Evolutionary conservation across 37 sponge, comb jelly and placozoan species (phyloP), one percentile per base, ranked within the genome.

Genomic region (Beroe ovata): DNA sequence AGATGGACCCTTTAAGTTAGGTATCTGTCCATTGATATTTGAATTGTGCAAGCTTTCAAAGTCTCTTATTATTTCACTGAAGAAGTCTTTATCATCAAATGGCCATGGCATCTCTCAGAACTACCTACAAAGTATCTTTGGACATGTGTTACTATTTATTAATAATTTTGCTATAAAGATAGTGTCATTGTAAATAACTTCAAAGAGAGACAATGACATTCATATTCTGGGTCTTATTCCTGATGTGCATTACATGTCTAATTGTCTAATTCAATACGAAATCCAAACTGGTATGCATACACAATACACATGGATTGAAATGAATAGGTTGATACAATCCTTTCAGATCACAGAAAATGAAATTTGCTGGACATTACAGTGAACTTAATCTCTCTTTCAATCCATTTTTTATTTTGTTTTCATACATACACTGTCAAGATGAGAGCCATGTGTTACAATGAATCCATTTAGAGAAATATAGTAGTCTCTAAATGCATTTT

Each of bases 101-200:
- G 84, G 84, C 84, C 84, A 77, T 26, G 84, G 84, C 84, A 77
- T 77, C 35, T 66, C 30, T 66, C 63, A 62, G 19, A 25, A 25
- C 54, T 47, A 47, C 54, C 54, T 47, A 47, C 11, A 47, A 47
- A 47, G 54, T 11, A n/a, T n/a, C n/a, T n/a, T n/a, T n/a, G n/a
- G n/a, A n/a, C n/a, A n/a, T n/a, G n/a, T n/a, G n/a, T n/a, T n/a
- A n/a, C n/a, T n/a, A n/a, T n/a, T n/a, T n/a, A n/a, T n/a, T n/a
- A n/a, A n/a, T n/a, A n/a, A n/a, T n/a, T n/a, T n/a, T n/a, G n/a
- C n/a, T n/a, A n/a, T n/a, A n/a, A n/a, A n/a, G n/a, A n/a, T n/a
- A n/a, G n/a, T n/a, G n/a, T n/a, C n/a, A n/a, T n/a, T n/a, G n/a
- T n/a, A n/a, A n/a, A n/a, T n/a, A n/a, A n/a, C n/a, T n/a, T n/a